A percentile compares a stretch with the other conserved stretches of the same genome.
phyloP scores from a whole-genome alignment of 2,888 invertebrate genomes.

The Tiliacea aurago region DNA sequence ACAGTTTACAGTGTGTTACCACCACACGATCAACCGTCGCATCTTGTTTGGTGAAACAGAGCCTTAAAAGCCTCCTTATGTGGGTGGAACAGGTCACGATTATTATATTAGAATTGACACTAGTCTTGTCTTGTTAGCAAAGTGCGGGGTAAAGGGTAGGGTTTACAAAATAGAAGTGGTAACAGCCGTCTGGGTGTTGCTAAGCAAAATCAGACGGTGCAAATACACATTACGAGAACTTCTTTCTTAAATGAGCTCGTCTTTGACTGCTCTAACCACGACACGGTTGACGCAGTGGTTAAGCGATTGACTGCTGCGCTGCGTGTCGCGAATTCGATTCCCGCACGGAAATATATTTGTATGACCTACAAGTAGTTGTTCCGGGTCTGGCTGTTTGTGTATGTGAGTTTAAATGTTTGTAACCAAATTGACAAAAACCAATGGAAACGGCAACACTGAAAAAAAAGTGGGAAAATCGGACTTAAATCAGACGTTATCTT shows the following conservation, averaged over 20 bases:
- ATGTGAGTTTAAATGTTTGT: no score
- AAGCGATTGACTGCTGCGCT: no score
- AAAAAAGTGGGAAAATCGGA: background rate
- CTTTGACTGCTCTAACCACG: background rate
- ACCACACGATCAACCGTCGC: constrained; percentile 43
- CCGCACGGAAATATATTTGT: no score
- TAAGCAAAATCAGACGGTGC: background rate
- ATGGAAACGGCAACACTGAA: background rate
- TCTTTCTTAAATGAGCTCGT: background rate
- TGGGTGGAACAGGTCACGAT: constrained; percentile 22
- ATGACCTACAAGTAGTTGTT: no score
- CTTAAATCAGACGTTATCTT: background rate
- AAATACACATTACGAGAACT: background rate
- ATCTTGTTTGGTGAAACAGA: constrained; percentile 36
- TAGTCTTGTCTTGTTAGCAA: constrained; percentile 26
- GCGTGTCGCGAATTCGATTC: no score
- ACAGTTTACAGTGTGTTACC: constrained; percentile 51
- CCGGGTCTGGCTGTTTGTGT: no score
- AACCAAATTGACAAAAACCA: background rate
- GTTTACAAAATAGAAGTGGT: background rate
- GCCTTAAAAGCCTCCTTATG: constrained; percentile 35
- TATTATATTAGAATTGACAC: constrained; percentile 22
- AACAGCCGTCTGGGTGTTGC: background rate
- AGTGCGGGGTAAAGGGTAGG: background rate
- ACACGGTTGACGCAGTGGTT: no score